phyloP scores from a whole-genome alignment of 2,888 invertebrate genomes.

The Pecten maximus region DNA sequence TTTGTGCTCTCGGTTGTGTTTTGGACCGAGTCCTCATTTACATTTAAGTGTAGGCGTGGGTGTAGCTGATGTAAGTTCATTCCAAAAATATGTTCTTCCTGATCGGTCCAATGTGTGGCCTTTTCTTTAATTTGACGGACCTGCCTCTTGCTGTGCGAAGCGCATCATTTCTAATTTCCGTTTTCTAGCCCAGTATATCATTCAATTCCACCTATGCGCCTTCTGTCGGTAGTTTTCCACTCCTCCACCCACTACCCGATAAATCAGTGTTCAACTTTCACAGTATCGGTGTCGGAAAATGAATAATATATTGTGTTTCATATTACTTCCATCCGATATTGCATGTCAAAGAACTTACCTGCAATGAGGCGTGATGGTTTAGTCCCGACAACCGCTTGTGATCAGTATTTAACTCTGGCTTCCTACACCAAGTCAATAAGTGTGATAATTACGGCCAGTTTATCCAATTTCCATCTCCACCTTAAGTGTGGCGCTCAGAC shows the following conservation, averaged over 20 bases:
- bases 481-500: too few species aligned
- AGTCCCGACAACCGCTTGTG: background rate
- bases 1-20: background rate
- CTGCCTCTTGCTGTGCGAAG: background rate
- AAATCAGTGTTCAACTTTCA: background rate
- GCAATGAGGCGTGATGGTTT: background rate
- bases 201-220: background rate
- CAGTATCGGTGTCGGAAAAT: background rate
- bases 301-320: background rate
- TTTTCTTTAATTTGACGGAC: background rate
- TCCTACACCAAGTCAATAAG: too few species aligned
- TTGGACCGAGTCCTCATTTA: background rate
- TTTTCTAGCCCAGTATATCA: background rate
- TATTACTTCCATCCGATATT: background rate
- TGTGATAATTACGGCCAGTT: too few species aligned
- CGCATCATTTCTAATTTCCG: background rate
- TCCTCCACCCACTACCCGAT: background rate
- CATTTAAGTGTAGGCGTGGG: background rate
- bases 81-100: background rate
- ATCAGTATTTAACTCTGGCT: background rate
- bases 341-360: background rate
- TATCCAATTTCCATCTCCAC: too few species aligned
- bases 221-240: background rate
- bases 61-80: too few species aligned
- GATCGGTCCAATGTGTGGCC: background rate